phyloP scores from a whole-genome alignment of 2,113 vertebrate species.

The Lutjanus erythropterus region DNA sequence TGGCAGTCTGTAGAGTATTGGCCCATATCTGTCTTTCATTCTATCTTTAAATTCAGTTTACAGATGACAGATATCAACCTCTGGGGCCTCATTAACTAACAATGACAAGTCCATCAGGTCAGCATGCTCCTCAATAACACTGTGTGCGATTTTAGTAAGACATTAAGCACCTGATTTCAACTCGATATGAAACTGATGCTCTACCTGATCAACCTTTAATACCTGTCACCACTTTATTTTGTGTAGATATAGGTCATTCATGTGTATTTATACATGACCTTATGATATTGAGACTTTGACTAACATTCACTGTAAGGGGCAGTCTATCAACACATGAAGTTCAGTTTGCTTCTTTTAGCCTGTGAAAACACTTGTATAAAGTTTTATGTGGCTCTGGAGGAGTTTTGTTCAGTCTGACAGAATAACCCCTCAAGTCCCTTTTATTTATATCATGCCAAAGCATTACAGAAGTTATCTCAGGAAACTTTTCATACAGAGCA shows the following conservation, averaged over 20 bases:
- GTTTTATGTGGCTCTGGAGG: not conserved
- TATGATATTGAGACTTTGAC: not conserved
- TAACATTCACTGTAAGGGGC: not conserved
- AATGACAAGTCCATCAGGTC: slow-evolving; percentile 18
- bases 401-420: not conserved
- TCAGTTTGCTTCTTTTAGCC: not conserved
- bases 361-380: not conserved
- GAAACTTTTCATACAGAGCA: too few species aligned
- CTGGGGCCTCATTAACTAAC: slow-evolving; percentile 18
- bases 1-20: slow-evolving; percentile 36
- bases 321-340: not conserved
- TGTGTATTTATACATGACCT: not conserved
- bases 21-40: slow-evolving; percentile 56
- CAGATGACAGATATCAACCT: slow-evolving; percentile 36
- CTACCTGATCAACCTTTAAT: not conserved
- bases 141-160: slow-evolving; percentile 23
- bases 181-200: not conserved
- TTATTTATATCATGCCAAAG: too few species aligned
- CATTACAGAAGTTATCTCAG: too few species aligned
- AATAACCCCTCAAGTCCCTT: too few species aligned
- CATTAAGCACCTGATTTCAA: not conserved
- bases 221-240: too few species aligned
- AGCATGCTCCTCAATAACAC: not conserved
- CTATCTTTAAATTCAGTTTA: slow-evolving; percentile 37
- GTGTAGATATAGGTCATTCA: not conserved